A percentile compares a stretch with the other conserved stretches of the same genome.
Evolutionary conservation across 2,113 vertebrate genomes (phyloP).

Genomic region (Labeo rohita): DNA sequence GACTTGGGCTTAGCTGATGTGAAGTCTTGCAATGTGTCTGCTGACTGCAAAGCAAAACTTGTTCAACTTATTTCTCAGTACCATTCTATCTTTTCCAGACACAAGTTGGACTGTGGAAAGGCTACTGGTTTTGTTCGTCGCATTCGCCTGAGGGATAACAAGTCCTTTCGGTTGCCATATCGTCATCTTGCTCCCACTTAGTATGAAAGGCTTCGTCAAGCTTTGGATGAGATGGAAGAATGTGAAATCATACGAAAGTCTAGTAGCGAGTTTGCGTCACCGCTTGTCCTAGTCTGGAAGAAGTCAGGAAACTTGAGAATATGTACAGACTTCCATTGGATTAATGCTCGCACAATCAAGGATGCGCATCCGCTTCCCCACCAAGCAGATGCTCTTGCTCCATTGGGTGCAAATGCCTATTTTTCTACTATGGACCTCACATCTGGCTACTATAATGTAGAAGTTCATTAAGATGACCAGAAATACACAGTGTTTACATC

Average conservation of each 20-base stretch:
- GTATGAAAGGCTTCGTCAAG: not conserved
- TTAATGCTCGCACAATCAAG: constrained; percentile 37
- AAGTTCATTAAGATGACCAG: constrained; percentile 38
- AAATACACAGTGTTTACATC: constrained; percentile 44
- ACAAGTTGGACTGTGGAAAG: not conserved
- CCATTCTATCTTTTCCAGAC: not conserved
- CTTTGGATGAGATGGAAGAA: constrained; percentile 37
- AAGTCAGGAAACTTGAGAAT: constrained; percentile 3
- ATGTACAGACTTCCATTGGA: constrained; percentile 35
- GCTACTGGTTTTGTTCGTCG: not conserved
- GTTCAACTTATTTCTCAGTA: not conserved
- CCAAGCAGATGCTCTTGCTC: constrained; percentile 42
- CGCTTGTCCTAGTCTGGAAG: not conserved
- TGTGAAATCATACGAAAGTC: not conserved
- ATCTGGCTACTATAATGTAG: constrained; percentile 39
- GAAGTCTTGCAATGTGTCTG: not conserved
- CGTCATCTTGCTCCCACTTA: not conserved
- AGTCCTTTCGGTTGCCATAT: not conserved
- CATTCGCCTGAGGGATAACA: not conserved
- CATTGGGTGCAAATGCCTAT: constrained; percentile 40
- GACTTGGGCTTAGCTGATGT: not conserved
- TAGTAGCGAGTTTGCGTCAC: constrained; percentile 25
- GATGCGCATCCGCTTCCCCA: constrained; percentile 1
- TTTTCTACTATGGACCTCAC: not conserved
- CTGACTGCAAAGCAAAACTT: not conserved